These are phyloP conservation scores for Solea solea DNA, from an alignment of 2,113 vertebrate genomes.

Conservation along the genomic window DNA sequence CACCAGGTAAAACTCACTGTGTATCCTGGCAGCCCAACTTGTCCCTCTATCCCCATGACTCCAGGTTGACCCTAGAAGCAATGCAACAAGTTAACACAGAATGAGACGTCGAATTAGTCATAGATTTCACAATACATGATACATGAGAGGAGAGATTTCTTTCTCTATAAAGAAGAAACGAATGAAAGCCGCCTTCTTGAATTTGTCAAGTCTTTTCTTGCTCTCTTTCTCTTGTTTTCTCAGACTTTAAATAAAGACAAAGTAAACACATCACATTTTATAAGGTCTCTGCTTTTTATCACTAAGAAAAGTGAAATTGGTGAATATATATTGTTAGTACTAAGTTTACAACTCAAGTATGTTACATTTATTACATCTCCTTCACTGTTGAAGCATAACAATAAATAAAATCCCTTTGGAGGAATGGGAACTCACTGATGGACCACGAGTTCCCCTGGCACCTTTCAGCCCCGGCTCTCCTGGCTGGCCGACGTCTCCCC, in stretches of 20 bases:
- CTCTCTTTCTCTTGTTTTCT: not conserved
- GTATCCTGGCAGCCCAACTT: slow-evolving; percentile 91
- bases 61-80: slow-evolving; percentile 87
- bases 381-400: not conserved
- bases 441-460: slow-evolving; percentile 91
- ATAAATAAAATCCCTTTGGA: not conserved
- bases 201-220: not conserved
- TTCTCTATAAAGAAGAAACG: slow-evolving; percentile 9
- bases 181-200: slow-evolving; percentile 15
- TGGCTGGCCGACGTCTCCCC: slow-evolving; percentile 83
- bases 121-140: not conserved
- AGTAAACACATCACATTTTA: not conserved
- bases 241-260: not conserved
- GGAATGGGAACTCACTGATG: slow-evolving; percentile 82
- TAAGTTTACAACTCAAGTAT: not conserved
- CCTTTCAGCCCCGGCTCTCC: slow-evolving; percentile 91
- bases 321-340: not conserved
- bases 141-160: not conserved
- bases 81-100: slow-evolving; percentile 62
- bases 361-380: not conserved
- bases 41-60: slow-evolving; percentile 88
- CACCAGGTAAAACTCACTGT: slow-evolving; percentile 77
- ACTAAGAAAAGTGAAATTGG: not conserved
- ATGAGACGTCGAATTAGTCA: slow-evolving; percentile 22
- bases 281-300: too few species aligned